Percentiles rank a stretch among this genome's conserved stretches.
Conservation (phyloP, 2,113 vertebrate species). For the Pangasianodon gigas region DNA sequence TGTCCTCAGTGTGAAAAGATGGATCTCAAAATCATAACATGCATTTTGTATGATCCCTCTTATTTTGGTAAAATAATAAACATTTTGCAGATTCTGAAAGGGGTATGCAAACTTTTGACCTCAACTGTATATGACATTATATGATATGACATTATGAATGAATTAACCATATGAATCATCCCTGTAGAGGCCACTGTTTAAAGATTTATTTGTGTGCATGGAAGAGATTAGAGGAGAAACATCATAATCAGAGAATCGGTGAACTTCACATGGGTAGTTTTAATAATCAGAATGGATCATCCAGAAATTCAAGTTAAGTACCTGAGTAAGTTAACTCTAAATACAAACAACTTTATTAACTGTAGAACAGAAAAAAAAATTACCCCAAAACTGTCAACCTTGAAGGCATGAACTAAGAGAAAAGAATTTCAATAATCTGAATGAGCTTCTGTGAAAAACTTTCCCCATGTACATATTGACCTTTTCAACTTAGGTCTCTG, state of each 20-base stretch:
- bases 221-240: neutral
- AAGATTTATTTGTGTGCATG: neutral
- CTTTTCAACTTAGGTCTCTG: neutral
- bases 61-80: too few relatives aligned
- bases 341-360: neutral
- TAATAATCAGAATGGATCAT: neutral
- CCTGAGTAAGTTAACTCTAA: neutral
- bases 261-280: neutral
- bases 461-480: neutral
- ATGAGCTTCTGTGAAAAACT: neutral
- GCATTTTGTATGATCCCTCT: too few relatives aligned
- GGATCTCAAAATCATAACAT: too few relatives aligned
- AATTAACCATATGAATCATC: neutral
- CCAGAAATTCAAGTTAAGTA: neutral
- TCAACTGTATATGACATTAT: neutral
- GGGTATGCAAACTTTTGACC: too few relatives aligned
- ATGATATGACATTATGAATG: neutral
- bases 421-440: neutral
- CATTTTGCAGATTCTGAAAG: too few relatives aligned
- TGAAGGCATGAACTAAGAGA: neutral
- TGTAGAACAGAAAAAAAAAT: neutral
- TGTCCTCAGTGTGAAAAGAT: too few relatives aligned
- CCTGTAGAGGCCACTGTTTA: neutral
- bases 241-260: neutral
- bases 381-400: neutral